A percentile compares a stretch with the other conserved stretches of the same genome.
Evolutionary conservation across 2,888 invertebrate species (phyloP).

Genomic region (Pristionchus fissidentatus): DNA sequence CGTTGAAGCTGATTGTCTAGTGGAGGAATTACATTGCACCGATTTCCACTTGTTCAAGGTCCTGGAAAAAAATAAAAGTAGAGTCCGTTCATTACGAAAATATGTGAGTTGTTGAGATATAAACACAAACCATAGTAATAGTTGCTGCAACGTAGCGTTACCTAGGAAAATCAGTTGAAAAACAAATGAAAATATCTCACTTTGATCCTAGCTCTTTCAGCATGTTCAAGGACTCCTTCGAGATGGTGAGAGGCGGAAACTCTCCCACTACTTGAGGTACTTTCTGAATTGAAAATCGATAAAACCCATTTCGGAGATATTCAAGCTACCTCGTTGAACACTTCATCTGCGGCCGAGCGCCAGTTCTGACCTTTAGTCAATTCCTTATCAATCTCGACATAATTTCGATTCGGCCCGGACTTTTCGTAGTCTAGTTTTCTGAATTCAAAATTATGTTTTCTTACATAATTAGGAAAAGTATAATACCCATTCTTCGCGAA

Average conservation of each 20-base stretch:
- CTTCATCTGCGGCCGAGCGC: background rate
- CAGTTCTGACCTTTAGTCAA: background rate
- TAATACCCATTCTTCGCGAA: constrained; percentile 1
- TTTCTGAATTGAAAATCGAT: background rate
- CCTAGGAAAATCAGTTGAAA: no score
- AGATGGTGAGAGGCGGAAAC: background rate
- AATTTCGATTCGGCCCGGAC: background rate
- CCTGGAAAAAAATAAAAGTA: no score
- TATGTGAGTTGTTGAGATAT: no score
- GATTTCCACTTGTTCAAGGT: no score
- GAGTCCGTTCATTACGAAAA: no score
- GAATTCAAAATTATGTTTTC: background rate
- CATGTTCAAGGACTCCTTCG: background rate
- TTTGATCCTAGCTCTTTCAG: background rate
- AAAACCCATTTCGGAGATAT: background rate
- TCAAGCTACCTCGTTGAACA: background rate
- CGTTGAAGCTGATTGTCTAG: no score
- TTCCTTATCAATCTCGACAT: background rate
- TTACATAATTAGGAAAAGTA: background rate
- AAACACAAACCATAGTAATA: no score
- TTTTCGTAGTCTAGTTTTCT: background rate
- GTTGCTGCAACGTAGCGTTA: no score
- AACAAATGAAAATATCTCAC: no score
- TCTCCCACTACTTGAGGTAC: background rate
- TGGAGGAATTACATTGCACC: no score